Percentiles rank a stretch among this genome's conserved stretches.
phyloP scores from a whole-genome alignment of 2,113 vertebrate species.

The Lampris incognitus region DNA sequence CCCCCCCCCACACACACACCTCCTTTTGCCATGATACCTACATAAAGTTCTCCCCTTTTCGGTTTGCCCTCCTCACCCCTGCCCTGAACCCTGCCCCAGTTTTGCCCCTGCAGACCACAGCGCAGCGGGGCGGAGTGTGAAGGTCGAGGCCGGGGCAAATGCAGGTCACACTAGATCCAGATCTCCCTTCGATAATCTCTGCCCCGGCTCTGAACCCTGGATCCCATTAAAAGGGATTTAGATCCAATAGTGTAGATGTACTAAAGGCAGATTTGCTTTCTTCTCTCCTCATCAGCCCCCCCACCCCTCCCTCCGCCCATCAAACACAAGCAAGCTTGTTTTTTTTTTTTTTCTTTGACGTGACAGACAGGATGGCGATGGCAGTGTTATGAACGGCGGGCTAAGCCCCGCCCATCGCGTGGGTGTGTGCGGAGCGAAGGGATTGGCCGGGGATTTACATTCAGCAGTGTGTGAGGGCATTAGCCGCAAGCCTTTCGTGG shows the following conservation, averaged over 20 bases:
- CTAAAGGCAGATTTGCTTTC: slow-evolving; percentile 74
- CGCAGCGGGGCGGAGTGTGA: slow-evolving; percentile 25
- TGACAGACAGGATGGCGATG: background rate
- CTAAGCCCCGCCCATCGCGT: slow-evolving; percentile 36
- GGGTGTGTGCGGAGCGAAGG: slow-evolving; percentile 3
- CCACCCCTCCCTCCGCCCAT: slow-evolving; percentile 52
- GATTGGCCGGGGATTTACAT: slow-evolving; percentile 48
- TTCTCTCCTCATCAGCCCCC: slow-evolving; percentile 68
- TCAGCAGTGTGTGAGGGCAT: slow-evolving; percentile 6
- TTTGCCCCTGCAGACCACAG: background rate
- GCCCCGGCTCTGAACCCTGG: slow-evolving; percentile 80
- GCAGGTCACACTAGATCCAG: slow-evolving; percentile 77
- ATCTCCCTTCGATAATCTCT: slow-evolving; percentile 79
- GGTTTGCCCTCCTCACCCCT: background rate
- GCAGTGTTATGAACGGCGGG: slow-evolving; percentile 39
- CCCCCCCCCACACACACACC: too few relatives aligned
- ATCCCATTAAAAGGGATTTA: slow-evolving; percentile 87
- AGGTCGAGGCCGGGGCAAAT: slow-evolving; percentile 66
- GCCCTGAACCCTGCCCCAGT: background rate
- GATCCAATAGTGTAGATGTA: slow-evolving; percentile 83
- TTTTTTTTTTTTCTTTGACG: background rate
- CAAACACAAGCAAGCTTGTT: slow-evolving; percentile 40
- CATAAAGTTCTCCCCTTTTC: background rate
- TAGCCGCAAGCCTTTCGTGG: slow-evolving; percentile 57
- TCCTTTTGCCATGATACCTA: too few relatives aligned